Percentiles rank a stretch among this genome's conserved stretches.
These are phyloP conservation scores for Opisthocomus hoazin DNA, from an alignment of 2,113 vertebrate species.

Conservation along the genomic window DNA sequence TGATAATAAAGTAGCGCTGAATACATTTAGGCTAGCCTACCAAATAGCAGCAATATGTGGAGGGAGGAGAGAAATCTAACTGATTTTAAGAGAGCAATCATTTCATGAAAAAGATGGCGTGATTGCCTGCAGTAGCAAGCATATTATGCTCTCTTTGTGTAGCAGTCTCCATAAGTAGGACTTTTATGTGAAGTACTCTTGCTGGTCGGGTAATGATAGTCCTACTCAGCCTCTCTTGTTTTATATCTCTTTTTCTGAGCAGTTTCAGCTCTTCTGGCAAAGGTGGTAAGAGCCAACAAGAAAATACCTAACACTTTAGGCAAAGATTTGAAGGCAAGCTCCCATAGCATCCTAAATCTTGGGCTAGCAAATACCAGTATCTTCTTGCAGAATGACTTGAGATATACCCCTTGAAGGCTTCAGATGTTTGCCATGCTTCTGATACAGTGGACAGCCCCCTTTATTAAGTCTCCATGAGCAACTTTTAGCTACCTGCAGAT, in stretches of 20 bases:
- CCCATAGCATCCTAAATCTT: background rate
- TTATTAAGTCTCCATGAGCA: background rate
- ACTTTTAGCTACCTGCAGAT: background rate
- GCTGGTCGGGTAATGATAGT: background rate
- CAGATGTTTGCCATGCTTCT: background rate
- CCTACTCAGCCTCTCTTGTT: background rate
- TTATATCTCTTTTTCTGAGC: background rate
- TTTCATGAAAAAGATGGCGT: background rate
- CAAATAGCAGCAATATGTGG: background rate
- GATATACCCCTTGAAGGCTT: background rate
- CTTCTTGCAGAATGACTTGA: background rate
- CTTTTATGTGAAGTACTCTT: background rate
- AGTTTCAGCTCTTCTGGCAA: background rate
- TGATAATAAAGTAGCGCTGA: background rate
- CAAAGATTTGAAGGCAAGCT: background rate
- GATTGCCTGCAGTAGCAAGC: background rate
- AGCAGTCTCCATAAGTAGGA: background rate
- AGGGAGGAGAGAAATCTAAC: background rate
- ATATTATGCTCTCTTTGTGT: background rate
- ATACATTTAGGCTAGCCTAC: background rate
- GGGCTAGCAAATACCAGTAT: background rate
- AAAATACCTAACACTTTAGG: background rate
- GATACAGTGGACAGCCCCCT: background rate
- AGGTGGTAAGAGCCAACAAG: background rate
- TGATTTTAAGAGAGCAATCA: background rate